These are phyloP conservation scores for Pseudochromis fuscus DNA, from an alignment of 2,797 vertebrate genomes.

Conservation along the genomic window DNA sequence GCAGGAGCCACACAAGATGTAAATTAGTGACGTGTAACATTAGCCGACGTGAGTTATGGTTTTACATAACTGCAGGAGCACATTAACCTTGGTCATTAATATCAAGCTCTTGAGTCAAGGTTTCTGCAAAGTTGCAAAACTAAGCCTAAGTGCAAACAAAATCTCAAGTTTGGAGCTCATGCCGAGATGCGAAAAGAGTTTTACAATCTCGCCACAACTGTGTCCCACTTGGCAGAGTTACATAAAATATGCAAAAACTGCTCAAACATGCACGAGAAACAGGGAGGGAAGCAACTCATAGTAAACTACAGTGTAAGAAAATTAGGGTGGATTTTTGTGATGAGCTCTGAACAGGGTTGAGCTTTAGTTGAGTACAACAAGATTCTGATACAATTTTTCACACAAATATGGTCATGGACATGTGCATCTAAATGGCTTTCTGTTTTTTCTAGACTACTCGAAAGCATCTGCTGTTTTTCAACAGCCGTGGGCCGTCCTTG, in stretches of 20 bases:
- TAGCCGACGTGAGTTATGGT: slow-evolving; percentile 28
- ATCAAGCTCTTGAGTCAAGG: neutral
- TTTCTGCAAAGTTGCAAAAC: slow-evolving; percentile 21
- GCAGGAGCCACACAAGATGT: neutral
- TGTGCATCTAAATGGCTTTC: slow-evolving; percentile 50
- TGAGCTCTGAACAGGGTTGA: slow-evolving; percentile 18
- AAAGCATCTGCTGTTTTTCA: slow-evolving; percentile 83
- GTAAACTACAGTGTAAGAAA: neutral
- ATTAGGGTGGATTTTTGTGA: neutral
- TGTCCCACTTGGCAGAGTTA: slow-evolving; percentile 12
- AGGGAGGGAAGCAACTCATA: neutral
- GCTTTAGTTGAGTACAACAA: slow-evolving; percentile 21
- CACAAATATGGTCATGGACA: slow-evolving; percentile 58
- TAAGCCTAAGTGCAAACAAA: slow-evolving; percentile 5
- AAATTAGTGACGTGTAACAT: slow-evolving; percentile 20
- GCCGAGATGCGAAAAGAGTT: neutral
- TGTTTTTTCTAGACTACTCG: slow-evolving; percentile 53
- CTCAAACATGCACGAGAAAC: neutral
- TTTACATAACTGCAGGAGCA: slow-evolving; percentile 5
- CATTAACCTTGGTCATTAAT: slow-evolving; percentile 14
- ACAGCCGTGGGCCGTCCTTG: slow-evolving; percentile 67
- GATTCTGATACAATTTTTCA: slow-evolving; percentile 38
- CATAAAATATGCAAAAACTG: slow-evolving; percentile 38
- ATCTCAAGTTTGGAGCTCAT: slow-evolving; percentile 5
- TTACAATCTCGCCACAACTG: slow-evolving; percentile 11